Evolutionary conservation across 1,140 invertebrate species (phyloP).

Genomic region (Tribolium castaneum): DNA sequence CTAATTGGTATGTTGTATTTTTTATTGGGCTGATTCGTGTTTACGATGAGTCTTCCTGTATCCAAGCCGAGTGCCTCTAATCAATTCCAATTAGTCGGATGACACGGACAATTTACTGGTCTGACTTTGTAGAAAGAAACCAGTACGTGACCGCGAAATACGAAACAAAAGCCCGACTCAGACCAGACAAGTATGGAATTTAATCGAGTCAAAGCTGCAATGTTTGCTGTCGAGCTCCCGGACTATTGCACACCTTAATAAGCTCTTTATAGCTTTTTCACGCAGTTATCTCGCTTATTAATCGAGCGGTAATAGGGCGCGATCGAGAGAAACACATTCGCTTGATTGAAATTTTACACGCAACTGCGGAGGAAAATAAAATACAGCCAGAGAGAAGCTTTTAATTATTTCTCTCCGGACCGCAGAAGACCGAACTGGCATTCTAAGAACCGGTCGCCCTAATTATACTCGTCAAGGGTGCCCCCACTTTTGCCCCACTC

Average conservation of each 20-base stretch:
- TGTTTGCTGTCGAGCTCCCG: not conserved
- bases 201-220: constrained; percentile 9
- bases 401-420: too few relatives aligned
- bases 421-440: not conserved
- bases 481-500: too few relatives aligned
- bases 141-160: constrained; percentile 49
- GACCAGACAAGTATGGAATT: constrained; percentile 1
- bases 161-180: constrained; percentile 43
- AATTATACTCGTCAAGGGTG: too few relatives aligned
- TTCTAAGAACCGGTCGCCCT: too few relatives aligned
- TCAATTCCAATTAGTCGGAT: constrained; percentile 55
- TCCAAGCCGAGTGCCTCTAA: constrained; percentile 44
- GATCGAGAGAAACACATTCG: not conserved
- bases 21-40: constrained; percentile 14
- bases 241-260: not conserved
- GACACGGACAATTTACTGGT: constrained; percentile 52
- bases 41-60: constrained; percentile 29
- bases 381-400: too few relatives aligned
- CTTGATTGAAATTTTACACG: not conserved
- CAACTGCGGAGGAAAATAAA: not conserved
- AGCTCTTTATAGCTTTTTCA: not conserved
- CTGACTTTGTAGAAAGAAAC: constrained; percentile 40
- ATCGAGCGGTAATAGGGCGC: not conserved
- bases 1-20: constrained; percentile 31
- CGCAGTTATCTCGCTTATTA: not conserved